These are phyloP conservation scores for Acyrthosiphon pisum DNA, from an alignment of 1,140 invertebrate genomes.

Conservation along the genomic window DNA sequence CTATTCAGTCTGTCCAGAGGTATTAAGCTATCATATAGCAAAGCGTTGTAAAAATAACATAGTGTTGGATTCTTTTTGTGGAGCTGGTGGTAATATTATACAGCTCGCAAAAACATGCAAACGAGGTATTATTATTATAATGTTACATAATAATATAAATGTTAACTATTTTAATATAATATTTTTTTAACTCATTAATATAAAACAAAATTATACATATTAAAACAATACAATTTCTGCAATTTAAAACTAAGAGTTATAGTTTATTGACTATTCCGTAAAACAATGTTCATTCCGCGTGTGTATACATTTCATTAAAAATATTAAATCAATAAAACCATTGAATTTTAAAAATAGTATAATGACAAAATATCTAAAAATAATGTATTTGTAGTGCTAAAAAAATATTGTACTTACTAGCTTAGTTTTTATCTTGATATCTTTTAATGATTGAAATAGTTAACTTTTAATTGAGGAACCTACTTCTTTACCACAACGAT, in stretches of 20 bases:
- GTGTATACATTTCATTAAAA: background rate
- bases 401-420: background rate
- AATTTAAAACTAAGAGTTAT: background rate
- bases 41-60: conserved; percentile 74
- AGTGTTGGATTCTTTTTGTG: background rate
- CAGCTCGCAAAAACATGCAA: too few relatives aligned
- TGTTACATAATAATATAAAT: too few relatives aligned
- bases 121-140: too few relatives aligned
- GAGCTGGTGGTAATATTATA: too few relatives aligned
- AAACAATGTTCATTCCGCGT: background rate
- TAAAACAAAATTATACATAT: background rate
- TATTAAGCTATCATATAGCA: conserved; percentile 90
- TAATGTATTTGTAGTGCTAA: background rate
- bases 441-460: background rate
- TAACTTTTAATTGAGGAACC: background rate
- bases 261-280: background rate
- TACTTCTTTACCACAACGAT: conserved; percentile 95
- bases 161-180: too few relatives aligned
- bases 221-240: background rate
- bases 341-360: background rate
- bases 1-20: conserved; percentile 94
- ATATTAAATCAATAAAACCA: background rate
- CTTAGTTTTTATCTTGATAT: background rate
- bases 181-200: background rate
- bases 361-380: conserved; percentile 2